Conservation (phyloP, 2,797 vertebrate genomes). For the Paedocypris micromegethes region DNA sequence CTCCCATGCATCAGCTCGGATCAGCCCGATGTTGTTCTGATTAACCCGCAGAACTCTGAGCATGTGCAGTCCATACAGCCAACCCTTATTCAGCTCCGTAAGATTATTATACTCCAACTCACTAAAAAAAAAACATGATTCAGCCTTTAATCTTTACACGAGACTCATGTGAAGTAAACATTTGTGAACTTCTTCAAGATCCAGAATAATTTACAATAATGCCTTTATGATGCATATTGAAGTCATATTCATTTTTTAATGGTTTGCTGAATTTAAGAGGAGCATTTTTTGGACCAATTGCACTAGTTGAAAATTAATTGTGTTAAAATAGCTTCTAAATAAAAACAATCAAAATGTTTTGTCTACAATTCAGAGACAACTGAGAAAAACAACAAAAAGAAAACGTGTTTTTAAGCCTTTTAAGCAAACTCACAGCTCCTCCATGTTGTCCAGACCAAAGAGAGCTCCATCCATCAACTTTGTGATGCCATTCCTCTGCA, state of each 20-base stretch:
- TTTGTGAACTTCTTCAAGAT: not conserved
- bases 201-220: no score
- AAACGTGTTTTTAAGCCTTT: not conserved
- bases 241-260: no score
- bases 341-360: no score
- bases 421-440: slow-evolving; percentile 83
- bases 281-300: not conserved
- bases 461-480: slow-evolving; percentile 96
- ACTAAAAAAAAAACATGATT: slow-evolving; percentile 56
- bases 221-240: no score
- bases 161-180: not conserved
- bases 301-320: not conserved
- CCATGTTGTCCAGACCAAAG: slow-evolving; percentile 93
- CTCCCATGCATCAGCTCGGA: slow-evolving; percentile 94
- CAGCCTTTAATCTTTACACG: not conserved
- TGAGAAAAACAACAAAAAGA: not conserved
- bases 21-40: slow-evolving; percentile 84
- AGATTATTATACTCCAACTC: slow-evolving; percentile 96
- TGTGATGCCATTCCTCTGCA: slow-evolving; percentile 91
- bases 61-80: slow-evolving; percentile 89
- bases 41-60: slow-evolving; percentile 81
- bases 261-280: no score
- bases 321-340: not conserved
- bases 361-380: not conserved
- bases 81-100: slow-evolving; percentile 94